Evolutionary conservation across 2,113 vertebrate genomes (phyloP).

Genomic region (Lota lota): DNA sequence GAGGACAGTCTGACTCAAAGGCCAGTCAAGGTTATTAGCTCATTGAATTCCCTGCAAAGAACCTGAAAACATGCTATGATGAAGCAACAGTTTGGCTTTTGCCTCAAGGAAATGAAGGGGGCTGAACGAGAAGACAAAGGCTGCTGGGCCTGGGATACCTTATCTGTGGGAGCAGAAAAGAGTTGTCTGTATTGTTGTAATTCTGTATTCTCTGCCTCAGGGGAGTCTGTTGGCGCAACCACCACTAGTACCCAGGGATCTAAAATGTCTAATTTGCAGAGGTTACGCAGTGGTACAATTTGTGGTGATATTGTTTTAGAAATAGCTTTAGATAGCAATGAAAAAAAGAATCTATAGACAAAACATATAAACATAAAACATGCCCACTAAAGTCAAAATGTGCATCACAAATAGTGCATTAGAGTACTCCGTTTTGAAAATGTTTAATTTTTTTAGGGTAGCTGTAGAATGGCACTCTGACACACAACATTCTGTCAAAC

Average conservation of each 20-base stretch:
- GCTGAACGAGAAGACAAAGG: conserved; percentile 17
- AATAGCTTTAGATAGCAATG: not conserved
- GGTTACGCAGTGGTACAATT: conserved; percentile 2
- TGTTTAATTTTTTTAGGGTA: no score
- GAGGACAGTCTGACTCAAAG: no score
- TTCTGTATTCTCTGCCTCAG: conserved; percentile 19
- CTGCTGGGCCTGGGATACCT: conserved; percentile 25
- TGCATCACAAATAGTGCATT: no score
- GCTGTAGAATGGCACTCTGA: no score
- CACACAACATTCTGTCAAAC: no score
- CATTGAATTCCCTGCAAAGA: conserved; percentile 8
- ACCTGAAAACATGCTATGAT: conserved; percentile 4
- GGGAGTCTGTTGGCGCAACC: conserved; percentile 4
- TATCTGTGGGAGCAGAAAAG: conserved; percentile 33
- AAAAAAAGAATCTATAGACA: no score
- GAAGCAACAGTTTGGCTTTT: conserved; percentile 3
- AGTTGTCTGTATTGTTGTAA: conserved; percentile 43
- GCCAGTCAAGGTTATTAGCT: no score
- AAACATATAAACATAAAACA: no score
- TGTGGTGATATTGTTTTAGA: not conserved
- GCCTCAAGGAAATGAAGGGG: conserved; percentile 36
- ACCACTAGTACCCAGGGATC: not conserved
- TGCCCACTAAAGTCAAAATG: no score
- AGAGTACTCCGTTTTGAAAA: no score
- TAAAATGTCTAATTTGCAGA: not conserved